Conservation (phyloP, 2,888 invertebrate genomes). For the Platynereis dumerilii region DNA sequence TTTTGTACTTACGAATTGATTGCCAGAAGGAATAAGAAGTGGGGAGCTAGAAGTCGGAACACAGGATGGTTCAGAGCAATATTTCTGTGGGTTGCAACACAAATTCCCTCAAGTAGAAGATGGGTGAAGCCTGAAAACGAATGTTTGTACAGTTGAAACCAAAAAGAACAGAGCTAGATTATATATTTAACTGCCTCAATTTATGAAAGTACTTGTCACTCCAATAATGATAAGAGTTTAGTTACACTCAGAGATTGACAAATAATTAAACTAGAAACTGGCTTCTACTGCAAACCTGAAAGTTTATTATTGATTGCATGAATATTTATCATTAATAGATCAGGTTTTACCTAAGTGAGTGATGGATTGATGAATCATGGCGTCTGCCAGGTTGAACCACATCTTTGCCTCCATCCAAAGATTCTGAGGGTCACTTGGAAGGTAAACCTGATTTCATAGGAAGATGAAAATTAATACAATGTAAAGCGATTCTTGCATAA, state of each 20-base stretch:
- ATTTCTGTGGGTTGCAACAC: conserved; percentile 62
- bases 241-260: too few species aligned
- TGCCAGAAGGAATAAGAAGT: conserved; percentile 65
- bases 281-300: too few species aligned
- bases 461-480: too few species aligned
- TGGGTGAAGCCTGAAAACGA: conserved; percentile 61
- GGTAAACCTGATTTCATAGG: conserved; percentile 63
- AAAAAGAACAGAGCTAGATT: too few species aligned
- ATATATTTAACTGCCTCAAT: too few species aligned
- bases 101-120: conserved; percentile 65
- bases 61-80: conserved; percentile 65
- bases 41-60: conserved; percentile 65
- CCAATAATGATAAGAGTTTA: too few species aligned
- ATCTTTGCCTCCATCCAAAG: conserved; percentile 64
- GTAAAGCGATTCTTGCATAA: too few species aligned
- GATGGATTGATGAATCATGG: conserved; percentile 58
- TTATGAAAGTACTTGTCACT: too few species aligned
- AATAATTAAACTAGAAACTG: too few species aligned
- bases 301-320: background rate
- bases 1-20: conserved; percentile 64
- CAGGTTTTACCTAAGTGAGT: conserved; percentile 58
- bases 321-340: background rate
- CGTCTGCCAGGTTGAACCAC: conserved; percentile 64
- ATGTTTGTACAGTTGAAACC: too few species aligned
- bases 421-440: conserved; percentile 59